Percentiles rank a stretch among this genome's conserved stretches.
These are phyloP conservation scores for Oxyura jamaicensis DNA, from an alignment of 2,113 vertebrate species.

Conservation along the genomic window DNA sequence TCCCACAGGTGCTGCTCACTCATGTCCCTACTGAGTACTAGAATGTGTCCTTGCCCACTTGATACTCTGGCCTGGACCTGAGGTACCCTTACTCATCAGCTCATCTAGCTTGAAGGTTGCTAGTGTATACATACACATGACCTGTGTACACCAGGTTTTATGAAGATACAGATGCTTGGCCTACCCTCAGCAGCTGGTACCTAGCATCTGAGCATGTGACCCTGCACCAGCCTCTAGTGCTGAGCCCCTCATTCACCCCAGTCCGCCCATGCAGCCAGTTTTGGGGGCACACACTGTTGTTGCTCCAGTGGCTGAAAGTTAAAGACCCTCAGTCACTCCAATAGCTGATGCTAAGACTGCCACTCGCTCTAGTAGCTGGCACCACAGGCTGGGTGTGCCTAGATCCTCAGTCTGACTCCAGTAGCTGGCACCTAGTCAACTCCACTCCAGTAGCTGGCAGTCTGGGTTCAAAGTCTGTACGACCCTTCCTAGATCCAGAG, in stretches of 20 bases:
- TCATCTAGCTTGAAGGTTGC: neutral
- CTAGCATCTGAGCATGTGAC: neutral
- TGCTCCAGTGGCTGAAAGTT: too few relatives aligned
- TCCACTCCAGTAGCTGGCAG: neutral
- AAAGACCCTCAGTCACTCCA: neutral
- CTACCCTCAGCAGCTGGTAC: neutral
- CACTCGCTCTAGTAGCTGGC: neutral
- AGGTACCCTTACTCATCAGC: too few relatives aligned
- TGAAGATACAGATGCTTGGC: neutral
- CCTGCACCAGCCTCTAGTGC: neutral
- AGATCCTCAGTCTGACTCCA: too few relatives aligned
- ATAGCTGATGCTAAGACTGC: too few relatives aligned
- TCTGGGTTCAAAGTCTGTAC: neutral
- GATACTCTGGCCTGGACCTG: neutral
- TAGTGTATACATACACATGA: fast-evolving
- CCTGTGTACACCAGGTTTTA: neutral
- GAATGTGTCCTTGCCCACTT: too few relatives aligned
- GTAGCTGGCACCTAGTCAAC: too few relatives aligned
- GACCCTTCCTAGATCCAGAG: neutral
- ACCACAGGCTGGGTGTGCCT: too few relatives aligned
- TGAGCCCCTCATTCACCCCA: neutral
- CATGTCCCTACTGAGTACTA: too few relatives aligned
- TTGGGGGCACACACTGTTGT: neutral
- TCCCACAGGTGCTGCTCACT: too few relatives aligned
- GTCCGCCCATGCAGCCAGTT: neutral